Percentiles rank a stretch among this genome's conserved stretches.
Conservation (phyloP, 2,888 invertebrate genomes). For the Tenthredo distinguenda region DNA sequence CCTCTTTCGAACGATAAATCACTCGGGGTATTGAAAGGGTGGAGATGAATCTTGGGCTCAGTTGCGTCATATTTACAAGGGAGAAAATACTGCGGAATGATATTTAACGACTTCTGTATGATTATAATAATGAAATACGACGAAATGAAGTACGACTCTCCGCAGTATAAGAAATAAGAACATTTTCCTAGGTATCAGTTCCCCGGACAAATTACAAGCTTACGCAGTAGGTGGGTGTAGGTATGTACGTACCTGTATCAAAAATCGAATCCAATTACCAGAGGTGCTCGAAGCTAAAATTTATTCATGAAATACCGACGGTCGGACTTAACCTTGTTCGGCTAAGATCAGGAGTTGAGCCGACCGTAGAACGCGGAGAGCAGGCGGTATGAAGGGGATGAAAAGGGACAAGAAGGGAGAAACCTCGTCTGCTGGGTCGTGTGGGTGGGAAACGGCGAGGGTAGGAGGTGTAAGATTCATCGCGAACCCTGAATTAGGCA, state of each 20-base stretch:
- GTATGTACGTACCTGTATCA: slow-evolving; percentile 22
- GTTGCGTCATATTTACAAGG: background rate
- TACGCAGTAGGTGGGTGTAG: background rate
- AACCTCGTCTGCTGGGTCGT: slow-evolving; percentile 35
- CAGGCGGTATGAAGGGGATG: slow-evolving; percentile 15
- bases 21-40: background rate
- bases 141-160: no score
- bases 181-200: background rate
- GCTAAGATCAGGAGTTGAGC: slow-evolving; percentile 52
- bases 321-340: slow-evolving; percentile 51
- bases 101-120: background rate
- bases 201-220: slow-evolving; percentile 8
- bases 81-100: background rate
- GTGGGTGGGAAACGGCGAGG: background rate
- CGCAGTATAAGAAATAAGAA: background rate
- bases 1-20: slow-evolving; percentile 16
- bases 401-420: slow-evolving; percentile 19
- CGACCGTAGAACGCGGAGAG: slow-evolving; percentile 3
- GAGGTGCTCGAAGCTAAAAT: slow-evolving; percentile 50
- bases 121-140: background rate
- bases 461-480: slow-evolving; percentile 51
- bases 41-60: background rate
- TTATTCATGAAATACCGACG: slow-evolving; percentile 51
- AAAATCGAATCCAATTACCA: slow-evolving; percentile 51
- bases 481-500: slow-evolving; percentile 47